These are phyloP conservation scores for Adelosebastes latens DNA, from an alignment of 2,797 vertebrate species.

Conservation along the genomic window DNA sequence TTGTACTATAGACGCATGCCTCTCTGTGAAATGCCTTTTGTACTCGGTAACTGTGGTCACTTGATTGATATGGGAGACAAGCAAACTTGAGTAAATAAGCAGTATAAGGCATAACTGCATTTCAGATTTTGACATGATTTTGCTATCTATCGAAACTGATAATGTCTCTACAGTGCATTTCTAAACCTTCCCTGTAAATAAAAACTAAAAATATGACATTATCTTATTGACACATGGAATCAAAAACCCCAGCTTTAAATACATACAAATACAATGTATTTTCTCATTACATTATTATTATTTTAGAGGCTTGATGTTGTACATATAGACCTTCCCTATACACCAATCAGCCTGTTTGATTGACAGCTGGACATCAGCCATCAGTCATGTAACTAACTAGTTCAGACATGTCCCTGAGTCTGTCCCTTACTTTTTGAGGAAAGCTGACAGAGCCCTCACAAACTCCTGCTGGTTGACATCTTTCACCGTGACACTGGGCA, in stretches of 20 bases:
- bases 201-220: too few species aligned
- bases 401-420: background rate
- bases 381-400: background rate
- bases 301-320: background rate
- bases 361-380: constrained; percentile 35
- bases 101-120: constrained; percentile 35
- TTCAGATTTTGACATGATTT: background rate
- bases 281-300: too few species aligned
- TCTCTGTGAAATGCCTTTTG: constrained; percentile 35
- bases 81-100: constrained; percentile 62
- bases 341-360: background rate
- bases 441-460: constrained; percentile 88
- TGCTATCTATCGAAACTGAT: background rate
- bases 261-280: too few species aligned
- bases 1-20: constrained; percentile 39
- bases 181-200: background rate
- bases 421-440: constrained; percentile 88
- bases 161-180: background rate
- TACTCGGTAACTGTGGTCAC: constrained; percentile 12
- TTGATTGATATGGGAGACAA: constrained; percentile 40
- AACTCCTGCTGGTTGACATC: constrained; percentile 95
- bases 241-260: background rate
- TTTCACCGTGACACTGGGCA: constrained; percentile 90
- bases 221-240: background rate
- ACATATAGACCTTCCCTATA: background rate